A percentile compares a stretch with the other conserved stretches of the same genome.
Conservation (phyloP, 2,888 invertebrate genomes). For the Cyrtodaria siliqua region DNA sequence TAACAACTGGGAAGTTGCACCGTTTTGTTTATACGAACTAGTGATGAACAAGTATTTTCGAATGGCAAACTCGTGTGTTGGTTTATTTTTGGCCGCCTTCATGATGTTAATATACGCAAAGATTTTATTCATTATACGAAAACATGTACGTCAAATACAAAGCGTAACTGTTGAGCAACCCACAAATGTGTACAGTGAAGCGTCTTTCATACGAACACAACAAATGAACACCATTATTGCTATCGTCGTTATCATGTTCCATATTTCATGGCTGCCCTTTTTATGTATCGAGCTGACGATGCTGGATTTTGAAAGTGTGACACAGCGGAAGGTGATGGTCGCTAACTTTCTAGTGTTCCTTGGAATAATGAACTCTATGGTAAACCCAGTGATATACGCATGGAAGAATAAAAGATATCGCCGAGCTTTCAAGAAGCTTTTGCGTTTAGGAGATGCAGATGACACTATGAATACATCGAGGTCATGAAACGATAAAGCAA, state of each 20-base stretch:
- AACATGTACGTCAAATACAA: constrained; percentile 50
- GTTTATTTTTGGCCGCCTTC: constrained; percentile 44
- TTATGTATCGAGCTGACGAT: no score
- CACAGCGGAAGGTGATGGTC: constrained; percentile 21
- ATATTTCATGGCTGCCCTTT: no score
- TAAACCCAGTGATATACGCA: no score
- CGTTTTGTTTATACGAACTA: no score
- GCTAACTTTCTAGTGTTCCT: constrained; percentile 58
- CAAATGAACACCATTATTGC: no score
- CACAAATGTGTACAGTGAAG: no score
- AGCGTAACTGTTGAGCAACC: constrained; percentile 29
- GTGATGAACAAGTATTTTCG: constrained; percentile 52
- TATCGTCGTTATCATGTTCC: no score
- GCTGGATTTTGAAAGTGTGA: no score
- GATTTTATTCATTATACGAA: constrained; percentile 56
- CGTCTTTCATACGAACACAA: no score
- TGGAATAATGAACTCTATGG: no score
- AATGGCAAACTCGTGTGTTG: constrained; percentile 40
- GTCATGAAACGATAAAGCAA: no score
- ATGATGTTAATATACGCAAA: constrained; percentile 57
- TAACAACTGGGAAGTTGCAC: no score
- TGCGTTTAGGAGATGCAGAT: constrained; percentile 27
- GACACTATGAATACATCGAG: neutral
- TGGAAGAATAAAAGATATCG: constrained; percentile 69
- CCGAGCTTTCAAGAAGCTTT: constrained; percentile 57